Conservation (phyloP, 2,888 invertebrate species). For the Cerceris rybyensis region DNA sequence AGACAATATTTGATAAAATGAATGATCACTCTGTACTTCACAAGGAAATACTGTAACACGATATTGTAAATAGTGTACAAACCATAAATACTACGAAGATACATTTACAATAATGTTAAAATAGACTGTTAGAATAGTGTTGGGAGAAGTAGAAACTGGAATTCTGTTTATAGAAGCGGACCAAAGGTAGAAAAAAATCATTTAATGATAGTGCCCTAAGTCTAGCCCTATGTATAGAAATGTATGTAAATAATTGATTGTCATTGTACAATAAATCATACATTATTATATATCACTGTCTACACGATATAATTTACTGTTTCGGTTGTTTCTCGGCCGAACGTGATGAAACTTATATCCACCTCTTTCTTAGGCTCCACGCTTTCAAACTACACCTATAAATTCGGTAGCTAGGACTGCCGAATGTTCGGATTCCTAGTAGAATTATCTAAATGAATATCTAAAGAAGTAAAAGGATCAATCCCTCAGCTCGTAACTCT, state of each 20-base stretch:
- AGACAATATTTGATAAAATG: neutral
- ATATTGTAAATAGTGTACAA: slow-evolving; percentile 56
- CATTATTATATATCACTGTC: slow-evolving; percentile 29
- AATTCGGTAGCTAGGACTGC: no score
- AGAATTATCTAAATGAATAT: no score
- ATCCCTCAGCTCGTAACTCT: no score
- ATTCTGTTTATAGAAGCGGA: slow-evolving; percentile 58
- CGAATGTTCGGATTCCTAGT: no score
- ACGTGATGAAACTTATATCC: no score
- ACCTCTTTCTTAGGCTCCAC: no score
- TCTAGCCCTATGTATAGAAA: slow-evolving; percentile 47
- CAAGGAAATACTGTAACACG: neutral
- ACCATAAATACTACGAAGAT: neutral
- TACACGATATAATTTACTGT: no score
- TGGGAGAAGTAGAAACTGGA: neutral
- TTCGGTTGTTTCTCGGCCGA: no score
- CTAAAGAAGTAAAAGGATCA: no score
- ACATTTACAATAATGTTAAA: slow-evolving; percentile 38
- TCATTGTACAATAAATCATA: slow-evolving; percentile 57
- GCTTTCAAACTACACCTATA: no score
- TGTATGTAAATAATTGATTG: slow-evolving; percentile 55
- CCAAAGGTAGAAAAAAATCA: slow-evolving; percentile 53
- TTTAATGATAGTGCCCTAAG: slow-evolving; percentile 38
- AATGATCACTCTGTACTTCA: neutral
- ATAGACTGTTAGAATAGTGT: slow-evolving; percentile 21